Conservation (phyloP, 1,140 invertebrate species). For the Dendrolimus punctatus region DNA sequence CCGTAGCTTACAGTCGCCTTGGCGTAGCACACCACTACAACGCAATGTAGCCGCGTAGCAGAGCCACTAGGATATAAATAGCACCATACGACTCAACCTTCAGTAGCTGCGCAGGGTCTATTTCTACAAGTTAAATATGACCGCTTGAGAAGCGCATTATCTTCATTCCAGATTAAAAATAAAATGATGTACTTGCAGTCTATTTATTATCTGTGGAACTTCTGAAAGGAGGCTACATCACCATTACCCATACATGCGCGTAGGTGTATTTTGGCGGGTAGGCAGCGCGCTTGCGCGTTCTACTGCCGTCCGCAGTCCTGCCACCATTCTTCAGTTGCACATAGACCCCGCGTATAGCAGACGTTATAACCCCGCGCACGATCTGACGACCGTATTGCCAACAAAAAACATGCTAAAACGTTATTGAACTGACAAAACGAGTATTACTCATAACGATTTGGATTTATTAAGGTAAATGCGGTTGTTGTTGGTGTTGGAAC, state of each 20-base stretch:
- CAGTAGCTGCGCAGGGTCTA: too few relatives aligned
- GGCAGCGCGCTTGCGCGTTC: constrained; percentile 44
- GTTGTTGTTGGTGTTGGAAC: constrained; percentile 9
- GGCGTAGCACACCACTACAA: too few relatives aligned
- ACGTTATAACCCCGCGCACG: constrained; percentile 27
- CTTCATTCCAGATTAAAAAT: constrained; percentile 5
- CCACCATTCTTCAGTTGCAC: constrained; percentile 66
- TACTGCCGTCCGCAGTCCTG: constrained; percentile 55
- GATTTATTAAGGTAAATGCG: constrained; percentile 15
- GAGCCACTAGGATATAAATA: too few relatives aligned
- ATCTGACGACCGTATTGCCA: constrained; percentile 32
- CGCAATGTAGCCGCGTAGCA: too few relatives aligned
- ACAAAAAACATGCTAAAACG: constrained; percentile 42
- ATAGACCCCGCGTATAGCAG: constrained; percentile 19
- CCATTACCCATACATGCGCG: constrained; percentile 55
- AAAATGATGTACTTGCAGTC: neutral
- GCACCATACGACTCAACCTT: too few relatives aligned
- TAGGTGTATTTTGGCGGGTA: constrained; percentile 64
- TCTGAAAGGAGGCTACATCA: constrained; percentile 40
- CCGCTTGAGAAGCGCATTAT: neutral
- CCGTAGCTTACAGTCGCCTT: too few relatives aligned
- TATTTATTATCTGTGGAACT: constrained; percentile 35
- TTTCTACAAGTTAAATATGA: too few relatives aligned
- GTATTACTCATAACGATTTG: constrained; percentile 20
- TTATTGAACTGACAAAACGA: constrained; percentile 20